These are phyloP conservation scores for Tenualosa thibaudeaui DNA, from an alignment of 2,797 vertebrate species.

Conservation along the genomic window DNA sequence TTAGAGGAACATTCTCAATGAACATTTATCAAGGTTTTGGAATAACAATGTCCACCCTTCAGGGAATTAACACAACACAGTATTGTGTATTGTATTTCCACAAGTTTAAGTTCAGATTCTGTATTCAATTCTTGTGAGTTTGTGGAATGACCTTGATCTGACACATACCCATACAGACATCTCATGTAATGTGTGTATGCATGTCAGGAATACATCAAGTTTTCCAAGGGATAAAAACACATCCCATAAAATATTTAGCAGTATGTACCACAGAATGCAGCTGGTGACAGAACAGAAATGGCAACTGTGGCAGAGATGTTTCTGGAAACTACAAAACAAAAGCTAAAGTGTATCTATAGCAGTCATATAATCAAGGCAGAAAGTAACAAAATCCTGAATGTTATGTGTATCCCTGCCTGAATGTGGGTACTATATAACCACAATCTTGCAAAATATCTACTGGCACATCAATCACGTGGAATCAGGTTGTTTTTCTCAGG, in stretches of 20 bases:
- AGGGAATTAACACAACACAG: neutral
- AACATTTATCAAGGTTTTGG: too few species aligned
- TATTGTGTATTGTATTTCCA: neutral
- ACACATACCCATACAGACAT: neutral
- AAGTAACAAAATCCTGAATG: neutral
- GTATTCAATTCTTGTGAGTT: neutral
- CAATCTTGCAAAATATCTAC: neutral
- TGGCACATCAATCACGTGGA: slow-evolving; percentile 58
- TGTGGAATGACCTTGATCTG: neutral
- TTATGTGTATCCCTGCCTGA: too few species aligned
- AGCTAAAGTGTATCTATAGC: neutral
- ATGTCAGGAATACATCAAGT: neutral
- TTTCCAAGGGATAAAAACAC: neutral
- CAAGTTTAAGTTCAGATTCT: neutral
- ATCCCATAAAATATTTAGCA: neutral
- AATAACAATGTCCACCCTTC: neutral
- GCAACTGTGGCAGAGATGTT: neutral
- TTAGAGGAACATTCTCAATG: neutral
- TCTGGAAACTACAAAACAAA: neutral
- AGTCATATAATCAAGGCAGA: neutral
- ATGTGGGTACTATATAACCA: neutral
- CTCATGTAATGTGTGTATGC: neutral
- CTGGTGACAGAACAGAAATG: neutral
- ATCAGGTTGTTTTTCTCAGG: slow-evolving; percentile 90
- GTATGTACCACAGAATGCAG: neutral